Evolutionary conservation across 53 echinoderm and acorn worm species (phyloP), one percentile per base, ranked within the genome.

Genomic region (Patiria pectinifera): DNA sequence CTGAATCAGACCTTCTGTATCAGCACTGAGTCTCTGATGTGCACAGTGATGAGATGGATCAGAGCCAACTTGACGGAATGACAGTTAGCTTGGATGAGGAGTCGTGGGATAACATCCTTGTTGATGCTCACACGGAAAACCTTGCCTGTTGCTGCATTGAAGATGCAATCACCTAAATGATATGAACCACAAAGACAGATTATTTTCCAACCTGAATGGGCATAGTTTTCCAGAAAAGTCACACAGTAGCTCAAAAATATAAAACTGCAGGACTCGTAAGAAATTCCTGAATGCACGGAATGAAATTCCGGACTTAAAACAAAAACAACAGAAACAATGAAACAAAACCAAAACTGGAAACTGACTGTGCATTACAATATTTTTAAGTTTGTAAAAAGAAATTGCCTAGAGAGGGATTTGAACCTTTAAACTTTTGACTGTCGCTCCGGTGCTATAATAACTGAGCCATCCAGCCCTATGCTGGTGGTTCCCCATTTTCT

Each of bases 151-250:
- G 48, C 45, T 19, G 69, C 80, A 86, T 98, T 95, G 92, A 92
- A 96, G 15, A 96, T 79, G 7, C 96, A 91, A 69, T 94, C 95
- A 83, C 96, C 98, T 98, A 59, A 18, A 85, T 10, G 15, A 14
- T 18, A 66, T 0, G 13, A 66, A 18, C 15, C 14, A 66, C 4
- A 16, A 66, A 66, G 66, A 63, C 63, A 3, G 14, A 66, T 16
- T 66, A 18, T 66, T 18, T 16, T 11, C 6, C 66, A 0, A 66
- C 2, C 3, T 66, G 66, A 66, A 3, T 18, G 15, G 66, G 0
- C 12, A 60, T 60, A 18, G 4, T 3, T 66, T 18, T 16, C 15
- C 66, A 14, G 66, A 2, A 16, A 18, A 66, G 0, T 66, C 15
- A 53, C 53, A 0, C 5, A 0, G 53, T 53, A 53, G 53, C 53